Base-by-base conservation (phyloP, 2,888 invertebrate species). In the Lacanobia wlatinum region DNA sequence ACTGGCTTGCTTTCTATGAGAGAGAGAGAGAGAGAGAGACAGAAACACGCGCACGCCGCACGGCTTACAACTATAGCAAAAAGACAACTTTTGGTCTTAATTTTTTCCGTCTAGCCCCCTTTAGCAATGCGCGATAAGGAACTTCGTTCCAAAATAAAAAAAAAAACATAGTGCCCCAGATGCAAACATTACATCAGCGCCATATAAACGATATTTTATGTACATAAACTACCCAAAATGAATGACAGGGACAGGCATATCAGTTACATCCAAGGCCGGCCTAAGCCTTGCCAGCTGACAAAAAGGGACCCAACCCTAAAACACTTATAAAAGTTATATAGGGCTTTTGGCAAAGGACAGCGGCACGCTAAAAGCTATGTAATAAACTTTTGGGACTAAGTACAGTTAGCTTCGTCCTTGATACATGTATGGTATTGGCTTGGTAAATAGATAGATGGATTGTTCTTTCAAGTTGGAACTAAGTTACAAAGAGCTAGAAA, bases 281-380 rank as follows among this genome's bases (percentile, higher is more conserved):
- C 61, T 60, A 70, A 65, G 55, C 72, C 59, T 71, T 53, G 8
- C 43, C 67, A 76, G 64, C 70, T 73, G 77, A 80, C 84, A 85
- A 88, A 87, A 88, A 82, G 69, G 85, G 79, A 53, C 63, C 59
- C 72, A 76, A 70, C 72, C 78, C 78, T 77, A 64, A 83, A 83
- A 79, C 67, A 72, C 76, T 86, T 76, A 73, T 64, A 68, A 73
- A 72, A 82, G 70, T 77, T 82, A 87, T 87, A 83, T 84, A 79
- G 68, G 69, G 72, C 56, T 79, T 79, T 73, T 61, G 69, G 61
- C 66, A 56, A 67, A 67, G 78, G 78, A 76, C 71, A 50, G 40
- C 23, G 40, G 56, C 14, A 52, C 23, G 59, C 73, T 80, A 84
- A 81, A 80, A 84, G 80, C 73, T 63, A 76, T 69, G 62, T 76